Conservation (phyloP, 2,888 invertebrate genomes). For the Furcula furcula region DNA sequence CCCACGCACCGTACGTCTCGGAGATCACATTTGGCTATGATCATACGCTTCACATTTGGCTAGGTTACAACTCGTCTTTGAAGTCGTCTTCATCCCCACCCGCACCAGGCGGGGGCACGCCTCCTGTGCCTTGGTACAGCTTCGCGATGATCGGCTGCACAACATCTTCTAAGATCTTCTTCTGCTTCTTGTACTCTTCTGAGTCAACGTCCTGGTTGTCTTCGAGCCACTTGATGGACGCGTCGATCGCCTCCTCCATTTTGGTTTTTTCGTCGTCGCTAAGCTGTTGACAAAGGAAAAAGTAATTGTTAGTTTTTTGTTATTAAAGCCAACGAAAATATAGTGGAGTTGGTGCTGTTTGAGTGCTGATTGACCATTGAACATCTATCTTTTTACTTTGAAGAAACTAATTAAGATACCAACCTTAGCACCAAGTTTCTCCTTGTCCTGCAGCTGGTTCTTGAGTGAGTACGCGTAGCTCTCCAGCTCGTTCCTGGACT, state of each 20-base stretch:
- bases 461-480: slow-evolving; percentile 98
- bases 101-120: slow-evolving; percentile 88
- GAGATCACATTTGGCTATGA: slow-evolving; percentile 72
- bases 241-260: slow-evolving; percentile 97
- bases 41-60: slow-evolving; percentile 60
- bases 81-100: slow-evolving; percentile 88
- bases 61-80: slow-evolving; percentile 90
- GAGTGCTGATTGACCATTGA: too few species aligned
- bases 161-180: slow-evolving; percentile 96
- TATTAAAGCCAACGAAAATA: too few species aligned
- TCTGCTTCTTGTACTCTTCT: slow-evolving; percentile 96
- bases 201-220: slow-evolving; percentile 95
- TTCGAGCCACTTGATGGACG: slow-evolving; percentile 98
- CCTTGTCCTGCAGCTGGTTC: slow-evolving; percentile 98
- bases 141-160: slow-evolving; percentile 99
- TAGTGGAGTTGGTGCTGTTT: too few species aligned
- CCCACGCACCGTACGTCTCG: slow-evolving; percentile 43
- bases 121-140: slow-evolving; percentile 94
- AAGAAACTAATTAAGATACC: slow-evolving; percentile 15
- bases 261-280: slow-evolving; percentile 95
- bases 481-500: slow-evolving; percentile 98
- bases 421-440: slow-evolving; percentile 95
- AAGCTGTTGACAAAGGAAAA: slow-evolving; percentile 49
- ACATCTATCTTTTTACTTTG: too few species aligned
- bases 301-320: background rate